Evolutionary conservation across 2,888 invertebrate species (phyloP).

Genomic region (Synanthedon myopaeformis): DNA sequence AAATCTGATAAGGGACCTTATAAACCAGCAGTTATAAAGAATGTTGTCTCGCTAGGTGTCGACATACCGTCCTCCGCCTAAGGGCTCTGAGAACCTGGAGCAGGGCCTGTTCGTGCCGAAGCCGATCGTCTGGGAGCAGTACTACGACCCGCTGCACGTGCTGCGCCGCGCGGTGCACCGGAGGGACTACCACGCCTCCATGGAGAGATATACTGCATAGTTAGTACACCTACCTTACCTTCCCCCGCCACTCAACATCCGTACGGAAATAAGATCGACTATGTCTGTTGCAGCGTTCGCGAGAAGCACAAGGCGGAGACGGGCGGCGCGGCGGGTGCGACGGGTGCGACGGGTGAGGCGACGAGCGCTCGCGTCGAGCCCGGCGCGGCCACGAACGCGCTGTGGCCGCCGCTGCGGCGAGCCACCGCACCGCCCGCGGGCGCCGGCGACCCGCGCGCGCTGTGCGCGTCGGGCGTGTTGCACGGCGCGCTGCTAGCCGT

Average conservation of each 20-base stretch:
- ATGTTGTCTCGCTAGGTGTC: conserved; percentile 70
- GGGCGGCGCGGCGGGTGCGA: conserved; percentile 3
- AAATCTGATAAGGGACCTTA: too few species aligned
- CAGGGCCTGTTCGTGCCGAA: conserved; percentile 91
- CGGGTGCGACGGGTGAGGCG: conserved; percentile 4
- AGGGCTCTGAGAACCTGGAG: conserved; percentile 81
- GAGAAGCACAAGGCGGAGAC: conserved; percentile 42
- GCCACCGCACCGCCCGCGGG: conserved; percentile 26
- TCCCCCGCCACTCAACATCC: too few species aligned
- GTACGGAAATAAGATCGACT: too few species aligned
- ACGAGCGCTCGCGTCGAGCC: conserved; percentile 3
- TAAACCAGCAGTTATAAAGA: too few species aligned
- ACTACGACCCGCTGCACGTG: conserved; percentile 95
- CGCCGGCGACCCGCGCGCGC: conserved; percentile 47
- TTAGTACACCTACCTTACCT: conserved; percentile 64
- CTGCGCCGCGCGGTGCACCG: conserved; percentile 90
- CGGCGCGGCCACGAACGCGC: conserved; percentile 16
- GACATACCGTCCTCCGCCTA: conserved; percentile 85
- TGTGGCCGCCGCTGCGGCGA: conserved; percentile 57
- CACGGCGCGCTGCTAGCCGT: conserved; percentile 80
- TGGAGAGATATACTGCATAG: conserved; percentile 93
- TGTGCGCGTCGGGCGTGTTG: conserved; percentile 50
- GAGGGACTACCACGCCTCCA: conserved; percentile 92
- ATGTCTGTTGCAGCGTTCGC: conserved; percentile 32
- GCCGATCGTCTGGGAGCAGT: conserved; percentile 88